Evolutionary conservation across 2,888 invertebrate species (phyloP), one percentile per base, ranked within the genome.

Genomic region (Gortyna flavago): DNA sequence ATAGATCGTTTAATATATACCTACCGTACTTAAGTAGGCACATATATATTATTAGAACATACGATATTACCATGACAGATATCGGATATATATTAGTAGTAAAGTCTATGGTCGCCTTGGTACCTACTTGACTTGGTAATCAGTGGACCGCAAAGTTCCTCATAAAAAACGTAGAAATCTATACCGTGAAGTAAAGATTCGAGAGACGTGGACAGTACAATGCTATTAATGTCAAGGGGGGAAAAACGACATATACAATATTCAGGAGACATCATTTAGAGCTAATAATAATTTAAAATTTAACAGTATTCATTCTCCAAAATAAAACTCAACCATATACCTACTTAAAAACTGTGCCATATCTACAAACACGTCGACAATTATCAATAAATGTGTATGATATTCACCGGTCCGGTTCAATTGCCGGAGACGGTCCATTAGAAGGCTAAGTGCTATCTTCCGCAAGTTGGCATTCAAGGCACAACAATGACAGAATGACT

Each of bases 391-490:
- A 66, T 83, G 76, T 78, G 44, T 75, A 54, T 59, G 72, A 69
- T 70, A 61, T 68, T 72, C 70, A 71, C 64, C 77, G 67, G 74
- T 80, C 72, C 79, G 68, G 75, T 85, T 91, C 90, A 93, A 94
- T 92, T 90, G 90, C 92, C 94, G 94, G 94, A 94, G 93, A 89
- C 87, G 84, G 85, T 73, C 91, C 83, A 93, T 94, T 93, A 93
- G 78, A 78, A 86, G 73, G 64, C 75, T 91, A 90, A 94, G 89
- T 91, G 83, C 85, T 86, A 85, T 92, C 93, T 92, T 94, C 92
- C 93, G 93, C 75, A 74, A 82, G 51, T 72, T 67, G 67, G 69
- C 64, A 73, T 72, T 72, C 35, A n/a, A 66, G 71, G 35, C 35
- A 79, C 32, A 75, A 78, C 69, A 71, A 38, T 41, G 67, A 65